Base-by-base conservation (phyloP, 2,888 invertebrate species). In the Xestoiulus laeticollis region DNA sequence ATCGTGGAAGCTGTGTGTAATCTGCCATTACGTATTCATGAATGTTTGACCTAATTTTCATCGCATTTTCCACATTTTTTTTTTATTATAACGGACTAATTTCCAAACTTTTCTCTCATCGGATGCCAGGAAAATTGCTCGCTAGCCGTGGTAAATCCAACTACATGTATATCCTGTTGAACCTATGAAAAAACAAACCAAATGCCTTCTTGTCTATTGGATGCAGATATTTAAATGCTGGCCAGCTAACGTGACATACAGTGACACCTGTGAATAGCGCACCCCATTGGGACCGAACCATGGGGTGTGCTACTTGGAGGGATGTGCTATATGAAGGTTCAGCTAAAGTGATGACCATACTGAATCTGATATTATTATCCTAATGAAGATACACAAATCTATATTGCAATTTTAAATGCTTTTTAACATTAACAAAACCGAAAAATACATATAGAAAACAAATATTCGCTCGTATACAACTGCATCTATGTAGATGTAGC, bases 41-140 rank as follows among this genome's bases (percentile, higher is more conserved):
- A 68, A 26, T 68, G 68, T 26, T 22, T 68, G 68, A 68, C 68
- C 68, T 26, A 68, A 68, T 59, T 59, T 59, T n/a, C 59, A n/a
- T n/a, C n/a, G n/a, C 59, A 59, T 59, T 59, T 59, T n/a, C 6
- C 59, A 3, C n/a, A 26, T 68, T 68, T 68, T 68, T 26, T 4
- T 26, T 26, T 59, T 59, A 12, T 59, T 68, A 22, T 68, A 26
- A 6, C 43, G 43, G 10, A 43, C 10, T 68, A 26, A 26, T 68
- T 68, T 26, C 8, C 26, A 26, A 5, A 68, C 26, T 68, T 68
- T 48, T 48, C 48, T 48, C 26, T 26, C 68, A 68, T 26, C 12
- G 68, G 68, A 5, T 6, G 59, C 8, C 14, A 22, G 22, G 68
- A 26, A 48, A 48, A 16, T 48, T 16, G 48, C 48, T 2, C 16